Percentiles rank a stretch among this genome's conserved stretches.
Evolutionary conservation across 2,888 invertebrate genomes (phyloP).

Genomic region (Epicampocera succincta): DNA sequence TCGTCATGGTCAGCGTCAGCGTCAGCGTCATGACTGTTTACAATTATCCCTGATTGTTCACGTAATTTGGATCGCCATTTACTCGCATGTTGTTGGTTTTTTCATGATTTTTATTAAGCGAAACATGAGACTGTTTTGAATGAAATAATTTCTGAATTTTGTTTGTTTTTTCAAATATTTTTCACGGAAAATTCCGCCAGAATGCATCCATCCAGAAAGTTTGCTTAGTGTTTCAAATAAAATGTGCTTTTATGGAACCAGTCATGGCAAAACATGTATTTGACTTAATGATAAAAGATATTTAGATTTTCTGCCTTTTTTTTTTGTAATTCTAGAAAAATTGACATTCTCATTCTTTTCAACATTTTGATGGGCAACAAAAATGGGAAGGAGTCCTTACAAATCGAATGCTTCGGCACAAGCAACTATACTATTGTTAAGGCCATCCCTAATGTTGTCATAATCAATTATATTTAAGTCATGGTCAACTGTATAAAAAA

Average conservation of each 20-base stretch:
- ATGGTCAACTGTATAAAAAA: too few species aligned
- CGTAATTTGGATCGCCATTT: conserved; percentile 39
- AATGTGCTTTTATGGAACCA: neutral
- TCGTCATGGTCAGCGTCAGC: too few species aligned
- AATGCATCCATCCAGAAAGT: too few species aligned
- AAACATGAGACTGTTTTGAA: conserved; percentile 10
- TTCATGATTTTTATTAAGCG: neutral
- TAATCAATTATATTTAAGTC: too few species aligned
- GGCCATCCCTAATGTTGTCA: too few species aligned
- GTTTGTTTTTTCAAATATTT: neutral
- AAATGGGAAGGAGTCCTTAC: neutral
- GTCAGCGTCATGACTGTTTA: conserved; percentile 25
- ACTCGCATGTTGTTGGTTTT: too few species aligned
- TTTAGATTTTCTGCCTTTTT: conserved; percentile 30
- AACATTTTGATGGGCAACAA: conserved; percentile 31
- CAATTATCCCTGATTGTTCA: conserved; percentile 50
- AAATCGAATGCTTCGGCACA: too few species aligned
- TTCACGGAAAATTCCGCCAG: too few species aligned
- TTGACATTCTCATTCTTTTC: conserved; percentile 60
- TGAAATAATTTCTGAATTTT: conserved; percentile 44
- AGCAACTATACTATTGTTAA: too few species aligned
- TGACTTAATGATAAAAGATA: conserved; percentile 42
- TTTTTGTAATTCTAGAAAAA: conserved; percentile 47
- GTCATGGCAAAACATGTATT: conserved; percentile 33
- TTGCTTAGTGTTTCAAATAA: conserved; percentile 35